phyloP scores from a whole-genome alignment of 2,113 vertebrate species.

The Cacatua alba region DNA sequence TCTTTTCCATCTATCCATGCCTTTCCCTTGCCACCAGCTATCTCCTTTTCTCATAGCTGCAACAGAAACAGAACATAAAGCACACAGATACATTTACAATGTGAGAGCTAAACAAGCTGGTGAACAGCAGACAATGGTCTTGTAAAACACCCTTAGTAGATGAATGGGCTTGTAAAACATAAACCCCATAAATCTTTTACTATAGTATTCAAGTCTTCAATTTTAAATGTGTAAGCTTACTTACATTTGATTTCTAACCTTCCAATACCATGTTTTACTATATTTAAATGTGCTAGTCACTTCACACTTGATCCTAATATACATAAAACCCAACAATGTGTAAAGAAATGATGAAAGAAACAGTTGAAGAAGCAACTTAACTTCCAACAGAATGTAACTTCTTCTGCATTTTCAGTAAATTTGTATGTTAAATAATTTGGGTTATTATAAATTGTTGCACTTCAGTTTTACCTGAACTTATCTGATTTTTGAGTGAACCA shows the following conservation, averaged over 20 bases:
- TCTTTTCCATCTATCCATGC: constrained; percentile 17
- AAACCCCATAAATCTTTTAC: not conserved
- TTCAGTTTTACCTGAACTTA: not conserved
- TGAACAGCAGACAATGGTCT: not conserved
- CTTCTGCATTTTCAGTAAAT: not conserved
- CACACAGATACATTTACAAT: not conserved
- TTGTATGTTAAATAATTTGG: not conserved
- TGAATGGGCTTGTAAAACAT: not conserved
- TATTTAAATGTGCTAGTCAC: not conserved
- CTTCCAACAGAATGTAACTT: not conserved
- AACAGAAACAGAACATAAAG: constrained; percentile 19
- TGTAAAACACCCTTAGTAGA: not conserved
- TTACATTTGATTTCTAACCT: not conserved
- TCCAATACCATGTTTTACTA: not conserved
- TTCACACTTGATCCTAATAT: not conserved
- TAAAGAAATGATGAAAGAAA: not conserved
- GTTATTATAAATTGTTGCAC: not conserved
- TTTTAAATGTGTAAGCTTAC: not conserved
- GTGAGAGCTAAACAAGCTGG: not conserved
- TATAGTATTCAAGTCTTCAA: not conserved
- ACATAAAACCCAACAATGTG: not conserved
- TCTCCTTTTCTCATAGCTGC: constrained; percentile 4
- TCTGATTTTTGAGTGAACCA: not conserved
- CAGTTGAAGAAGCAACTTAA: not conserved
- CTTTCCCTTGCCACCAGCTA: not conserved